Conservation (phyloP, 2,888 invertebrate species). For the Chromoteleia sp. region DNA sequence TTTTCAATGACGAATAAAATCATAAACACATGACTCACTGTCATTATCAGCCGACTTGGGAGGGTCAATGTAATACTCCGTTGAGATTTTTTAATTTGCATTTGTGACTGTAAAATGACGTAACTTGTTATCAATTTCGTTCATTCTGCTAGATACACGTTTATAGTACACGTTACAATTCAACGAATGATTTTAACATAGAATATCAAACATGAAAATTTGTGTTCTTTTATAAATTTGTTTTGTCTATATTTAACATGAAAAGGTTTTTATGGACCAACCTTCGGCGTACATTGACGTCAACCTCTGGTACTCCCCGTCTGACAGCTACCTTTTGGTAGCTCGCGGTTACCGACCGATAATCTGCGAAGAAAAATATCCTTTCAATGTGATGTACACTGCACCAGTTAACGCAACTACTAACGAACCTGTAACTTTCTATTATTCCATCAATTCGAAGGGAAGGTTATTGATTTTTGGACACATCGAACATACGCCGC, state of each 20-base stretch:
- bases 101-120: constrained; percentile 17
- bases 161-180: no score
- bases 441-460: constrained; percentile 82
- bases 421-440: constrained; percentile 78
- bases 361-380: constrained; percentile 82
- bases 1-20: constrained; percentile 2
- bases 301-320: constrained; percentile 82
- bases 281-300: constrained; percentile 82
- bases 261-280: constrained; percentile 82
- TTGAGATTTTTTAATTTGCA: constrained; percentile 17
- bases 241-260: background rate
- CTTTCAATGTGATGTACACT: constrained; percentile 83
- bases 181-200: no score
- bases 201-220: background rate
- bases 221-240: no score
- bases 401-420: constrained; percentile 72
- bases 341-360: constrained; percentile 80
- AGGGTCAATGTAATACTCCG: constrained; percentile 51
- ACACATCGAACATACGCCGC: constrained; percentile 81
- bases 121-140: constrained; percentile 5
- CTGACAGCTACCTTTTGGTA: constrained; percentile 81
- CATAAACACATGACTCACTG: constrained; percentile 37
- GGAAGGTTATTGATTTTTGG: constrained; percentile 81
- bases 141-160: background rate
- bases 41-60: constrained; percentile 39